These are phyloP conservation scores for Macquaria australasica DNA, from an alignment of 2,113 vertebrate genomes.

Conservation along the genomic window DNA sequence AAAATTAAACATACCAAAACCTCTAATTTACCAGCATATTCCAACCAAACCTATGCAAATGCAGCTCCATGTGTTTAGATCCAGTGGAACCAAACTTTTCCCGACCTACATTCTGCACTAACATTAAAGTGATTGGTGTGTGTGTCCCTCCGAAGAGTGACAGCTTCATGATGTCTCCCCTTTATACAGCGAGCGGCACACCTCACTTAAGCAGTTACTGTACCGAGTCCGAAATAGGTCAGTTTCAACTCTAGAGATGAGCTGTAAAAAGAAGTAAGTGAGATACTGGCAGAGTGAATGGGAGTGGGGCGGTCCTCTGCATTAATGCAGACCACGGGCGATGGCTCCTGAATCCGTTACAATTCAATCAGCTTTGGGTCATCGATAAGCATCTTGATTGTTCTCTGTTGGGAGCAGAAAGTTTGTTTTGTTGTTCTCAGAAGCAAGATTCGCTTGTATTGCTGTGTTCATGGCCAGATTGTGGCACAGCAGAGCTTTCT, in stretches of 20 bases:
- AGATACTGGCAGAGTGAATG: constrained; percentile 16
- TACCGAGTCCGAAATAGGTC: constrained; percentile 55
- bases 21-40: not conserved
- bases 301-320: not conserved
- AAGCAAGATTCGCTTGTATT: constrained; percentile 23
- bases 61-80: constrained; percentile 13
- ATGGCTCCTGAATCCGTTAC: constrained; percentile 27
- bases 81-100: constrained; percentile 22
- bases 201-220: constrained; percentile 25
- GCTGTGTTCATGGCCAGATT: constrained; percentile 24
- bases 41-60: not conserved
- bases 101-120: constrained; percentile 44
- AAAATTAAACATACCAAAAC: not conserved
- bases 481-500: constrained; percentile 42
- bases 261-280: constrained; percentile 42
- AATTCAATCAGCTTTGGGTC: constrained; percentile 34
- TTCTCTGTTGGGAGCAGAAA: constrained; percentile 29
- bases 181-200: constrained; percentile 41
- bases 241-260: constrained; percentile 47
- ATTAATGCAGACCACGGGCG: constrained; percentile 26
- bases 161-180: constrained; percentile 43
- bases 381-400: constrained; percentile 23
- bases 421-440: constrained; percentile 32
- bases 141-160: constrained; percentile 44
- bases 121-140: constrained; percentile 20